Evolutionary conservation across 2,113 vertebrate genomes (phyloP).

Genomic region (Platycercus adscitus): DNA sequence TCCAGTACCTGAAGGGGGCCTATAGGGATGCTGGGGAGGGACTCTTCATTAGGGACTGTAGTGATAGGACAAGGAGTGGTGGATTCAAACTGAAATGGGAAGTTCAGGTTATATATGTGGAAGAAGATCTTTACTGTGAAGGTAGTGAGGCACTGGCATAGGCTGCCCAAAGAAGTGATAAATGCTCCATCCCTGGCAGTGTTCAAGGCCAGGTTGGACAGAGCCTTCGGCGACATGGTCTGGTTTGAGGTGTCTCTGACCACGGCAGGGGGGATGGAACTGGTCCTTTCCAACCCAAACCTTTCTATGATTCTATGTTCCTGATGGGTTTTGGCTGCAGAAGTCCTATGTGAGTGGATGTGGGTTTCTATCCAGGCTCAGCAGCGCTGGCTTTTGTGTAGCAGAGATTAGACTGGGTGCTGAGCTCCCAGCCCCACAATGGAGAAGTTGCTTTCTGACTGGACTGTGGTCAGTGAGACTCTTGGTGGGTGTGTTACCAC

Average conservation of each 20-base stretch:
- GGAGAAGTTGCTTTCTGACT: background rate
- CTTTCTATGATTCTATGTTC: background rate
- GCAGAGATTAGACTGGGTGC: background rate
- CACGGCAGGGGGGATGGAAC: background rate
- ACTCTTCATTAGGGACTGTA: background rate
- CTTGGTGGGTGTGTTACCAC: background rate
- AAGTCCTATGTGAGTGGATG: background rate
- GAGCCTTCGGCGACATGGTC: background rate
- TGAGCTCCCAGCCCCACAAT: background rate
- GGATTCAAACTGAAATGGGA: background rate
- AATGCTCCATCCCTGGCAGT: background rate
- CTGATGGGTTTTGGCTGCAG: background rate
- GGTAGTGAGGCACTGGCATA: background rate
- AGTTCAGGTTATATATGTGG: background rate
- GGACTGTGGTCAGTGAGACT: background rate
- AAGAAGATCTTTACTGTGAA: background rate
- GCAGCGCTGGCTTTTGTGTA: background rate
- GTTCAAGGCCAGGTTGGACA: background rate
- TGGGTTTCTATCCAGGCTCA: background rate
- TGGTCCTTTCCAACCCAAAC: background rate
- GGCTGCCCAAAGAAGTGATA: background rate
- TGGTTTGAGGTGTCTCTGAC: background rate
- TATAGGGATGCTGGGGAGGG: background rate
- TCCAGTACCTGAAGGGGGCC: background rate
- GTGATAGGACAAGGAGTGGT: fast-evolving